Evolutionary conservation across 1,140 invertebrate genomes (phyloP), one percentile per base, ranked within the genome.

Genomic region (Halesus radiatus): DNA sequence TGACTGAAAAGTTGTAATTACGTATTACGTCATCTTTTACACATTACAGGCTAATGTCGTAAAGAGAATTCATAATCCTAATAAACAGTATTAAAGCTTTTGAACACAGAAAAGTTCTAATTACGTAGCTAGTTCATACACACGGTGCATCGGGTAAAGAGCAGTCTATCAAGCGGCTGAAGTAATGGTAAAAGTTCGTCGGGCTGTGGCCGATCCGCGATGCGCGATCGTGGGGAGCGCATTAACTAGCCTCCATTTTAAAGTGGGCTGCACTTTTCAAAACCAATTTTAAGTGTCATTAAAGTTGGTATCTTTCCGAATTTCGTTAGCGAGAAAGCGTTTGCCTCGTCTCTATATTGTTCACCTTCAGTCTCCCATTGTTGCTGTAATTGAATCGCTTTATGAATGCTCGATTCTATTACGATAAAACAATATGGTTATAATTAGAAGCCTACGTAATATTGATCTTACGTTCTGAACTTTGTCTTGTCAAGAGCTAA

Each of bases 251-350:
- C 54, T 22, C 23, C 29, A 32, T 52, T 74, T 74, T 74, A 18
- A 74, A 56, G 26, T 20, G 72, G 22, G 16, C 72, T 74, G 53
- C 72, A 74, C 72, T 74, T 74, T 68, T 76, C 60, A 62, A 77
- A 80, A 77, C 62, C 64, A 80, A 80, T 80, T 80, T 72, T 68
- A 80, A 80, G 74, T 80, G 74, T 80, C 79, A 77, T 77, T 80
- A 70, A 73, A 80, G 74, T 80, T 77, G 26, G 15, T 74, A 66
- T 22, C 74, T 45, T 45, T 37, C 62, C 75, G 20, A 29, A 26
- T 16, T 29, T 16, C 29, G 6, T 23, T n/a, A 20, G 56, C 20
- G 7, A 22, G 54, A 20, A 23, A 23, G 23, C 20, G 56, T 18
- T 60, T 60, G 56, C 20, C 18, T n/a, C 56, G 18, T 2, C 10